Conservation (phyloP, 35 echinoderm and acorn worm genomes). For the Ophiothrix spiculata region DNA sequence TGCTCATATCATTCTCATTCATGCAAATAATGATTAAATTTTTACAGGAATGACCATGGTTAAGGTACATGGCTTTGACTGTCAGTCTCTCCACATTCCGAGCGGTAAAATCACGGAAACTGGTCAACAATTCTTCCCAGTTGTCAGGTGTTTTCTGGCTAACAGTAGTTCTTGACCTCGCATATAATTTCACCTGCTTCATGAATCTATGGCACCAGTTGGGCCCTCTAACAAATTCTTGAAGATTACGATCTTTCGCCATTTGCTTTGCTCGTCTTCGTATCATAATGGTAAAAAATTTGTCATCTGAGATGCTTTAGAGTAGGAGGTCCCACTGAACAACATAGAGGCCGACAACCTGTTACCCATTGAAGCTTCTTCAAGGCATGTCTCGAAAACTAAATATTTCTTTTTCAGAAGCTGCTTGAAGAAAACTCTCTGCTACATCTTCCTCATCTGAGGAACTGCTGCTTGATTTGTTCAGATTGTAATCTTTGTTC, state of each 20-base stretch:
- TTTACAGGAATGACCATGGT: too few species aligned
- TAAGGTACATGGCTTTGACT: too few species aligned
- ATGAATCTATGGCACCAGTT: slow-evolving; percentile 3
- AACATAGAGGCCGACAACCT: too few species aligned
- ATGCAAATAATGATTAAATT: too few species aligned
- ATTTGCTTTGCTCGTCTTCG: slow-evolving; percentile 17
- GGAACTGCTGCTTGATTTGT: neutral
- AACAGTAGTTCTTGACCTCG: neutral
- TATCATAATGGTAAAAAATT: too few species aligned
- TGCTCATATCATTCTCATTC: too few species aligned
- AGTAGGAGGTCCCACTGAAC: too few species aligned
- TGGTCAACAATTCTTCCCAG: neutral
- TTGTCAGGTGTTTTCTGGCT: neutral
- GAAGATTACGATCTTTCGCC: neutral
- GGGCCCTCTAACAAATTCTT: neutral
- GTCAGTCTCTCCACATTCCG: neutral
- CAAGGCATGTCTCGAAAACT: too few species aligned
- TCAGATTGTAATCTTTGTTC: neutral
- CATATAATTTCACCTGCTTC: neutral
- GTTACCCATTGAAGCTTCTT: too few species aligned
- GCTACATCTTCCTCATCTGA: neutral
- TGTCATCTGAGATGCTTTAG: too few species aligned
- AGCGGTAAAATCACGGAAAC: neutral
- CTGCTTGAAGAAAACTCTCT: neutral
- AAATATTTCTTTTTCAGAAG: too few species aligned